Evolutionary conservation across 2,888 invertebrate species (phyloP).

Genomic region (Pantelozetes paolii): DNA sequence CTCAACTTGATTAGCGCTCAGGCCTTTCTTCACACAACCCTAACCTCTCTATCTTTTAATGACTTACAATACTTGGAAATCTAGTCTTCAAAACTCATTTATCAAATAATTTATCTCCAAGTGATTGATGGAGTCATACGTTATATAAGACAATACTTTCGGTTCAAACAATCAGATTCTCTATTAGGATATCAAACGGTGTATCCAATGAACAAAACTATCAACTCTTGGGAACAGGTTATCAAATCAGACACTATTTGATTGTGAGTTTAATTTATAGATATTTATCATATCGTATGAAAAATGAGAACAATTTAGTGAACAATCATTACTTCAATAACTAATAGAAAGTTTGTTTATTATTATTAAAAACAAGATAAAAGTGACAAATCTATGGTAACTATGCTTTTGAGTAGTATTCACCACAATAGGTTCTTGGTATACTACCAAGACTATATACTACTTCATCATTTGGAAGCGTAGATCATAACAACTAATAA

Average conservation of each 20-base stretch:
- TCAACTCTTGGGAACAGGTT: background rate
- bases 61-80: conserved; percentile 19
- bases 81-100: conserved; percentile 10
- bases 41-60: conserved; percentile 14
- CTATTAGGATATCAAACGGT: conserved; percentile 3
- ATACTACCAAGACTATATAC: no score
- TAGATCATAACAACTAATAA: no score
- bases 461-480: no score
- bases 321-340: background rate
- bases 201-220: background rate
- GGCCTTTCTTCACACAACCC: background rate
- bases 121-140: conserved; percentile 9
- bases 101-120: conserved; percentile 19
- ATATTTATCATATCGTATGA: background rate
- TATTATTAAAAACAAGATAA: no score
- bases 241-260: background rate
- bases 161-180: background rate
- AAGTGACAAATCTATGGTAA: no score
- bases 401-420: no score
- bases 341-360: conserved; percentile 6
- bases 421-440: no score
- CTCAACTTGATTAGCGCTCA: conserved; percentile 3
- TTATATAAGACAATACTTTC: conserved; percentile 9
- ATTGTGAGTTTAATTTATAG: background rate
- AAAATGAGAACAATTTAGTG: background rate